Evolutionary conservation across 2,797 vertebrate genomes (phyloP).

Genomic region (Coranthus polyacanthus): DNA sequence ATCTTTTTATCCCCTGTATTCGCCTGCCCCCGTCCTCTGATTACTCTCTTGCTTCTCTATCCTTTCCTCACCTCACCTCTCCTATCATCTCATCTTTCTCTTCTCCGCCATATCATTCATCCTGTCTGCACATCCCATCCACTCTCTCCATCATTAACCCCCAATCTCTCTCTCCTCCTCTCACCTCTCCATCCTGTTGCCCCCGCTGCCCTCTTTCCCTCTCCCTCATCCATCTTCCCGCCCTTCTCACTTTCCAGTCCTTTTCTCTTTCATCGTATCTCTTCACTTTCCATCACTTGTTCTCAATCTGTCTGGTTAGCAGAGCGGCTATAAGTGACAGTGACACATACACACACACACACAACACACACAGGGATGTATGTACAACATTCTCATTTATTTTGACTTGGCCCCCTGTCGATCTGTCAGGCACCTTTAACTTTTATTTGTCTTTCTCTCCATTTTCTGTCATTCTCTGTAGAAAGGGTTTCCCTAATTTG

Average conservation of each 20-base stretch:
- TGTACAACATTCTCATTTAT: slow-evolving; percentile 16
- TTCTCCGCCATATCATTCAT: slow-evolving; percentile 55
- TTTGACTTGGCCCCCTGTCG: slow-evolving; percentile 23
- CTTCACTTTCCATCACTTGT: slow-evolving; percentile 55
- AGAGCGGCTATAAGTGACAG: slow-evolving; percentile 41
- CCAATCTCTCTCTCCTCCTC: slow-evolving; percentile 50
- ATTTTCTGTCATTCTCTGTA: slow-evolving; percentile 40
- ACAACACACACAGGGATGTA: slow-evolving; percentile 2
- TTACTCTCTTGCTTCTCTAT: slow-evolving; percentile 23
- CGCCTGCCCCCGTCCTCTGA: slow-evolving; percentile 27
- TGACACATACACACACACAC: slow-evolving; percentile 24
- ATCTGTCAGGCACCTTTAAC: slow-evolving; percentile 55
- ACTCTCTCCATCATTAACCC: slow-evolving; percentile 70
- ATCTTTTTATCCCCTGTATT: slow-evolving; percentile 20
- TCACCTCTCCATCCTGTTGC: slow-evolving; percentile 54
- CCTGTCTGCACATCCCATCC: slow-evolving; percentile 48
- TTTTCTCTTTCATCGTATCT: slow-evolving; percentile 53
- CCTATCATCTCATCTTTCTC: slow-evolving; percentile 54
- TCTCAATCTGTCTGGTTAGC: slow-evolving; percentile 60
- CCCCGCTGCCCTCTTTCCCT: slow-evolving; percentile 34
- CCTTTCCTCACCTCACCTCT: slow-evolving; percentile 55
- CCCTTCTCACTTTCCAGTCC: slow-evolving; percentile 62
- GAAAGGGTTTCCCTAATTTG: slow-evolving; percentile 16
- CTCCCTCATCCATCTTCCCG: slow-evolving; percentile 62
- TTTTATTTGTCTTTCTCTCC: slow-evolving; percentile 46